Percentiles rank a stretch among this genome's conserved stretches.
Evolutionary conservation across 1,140 invertebrate genomes (phyloP).

Genomic region (Cyphomyrmex costatus): DNA sequence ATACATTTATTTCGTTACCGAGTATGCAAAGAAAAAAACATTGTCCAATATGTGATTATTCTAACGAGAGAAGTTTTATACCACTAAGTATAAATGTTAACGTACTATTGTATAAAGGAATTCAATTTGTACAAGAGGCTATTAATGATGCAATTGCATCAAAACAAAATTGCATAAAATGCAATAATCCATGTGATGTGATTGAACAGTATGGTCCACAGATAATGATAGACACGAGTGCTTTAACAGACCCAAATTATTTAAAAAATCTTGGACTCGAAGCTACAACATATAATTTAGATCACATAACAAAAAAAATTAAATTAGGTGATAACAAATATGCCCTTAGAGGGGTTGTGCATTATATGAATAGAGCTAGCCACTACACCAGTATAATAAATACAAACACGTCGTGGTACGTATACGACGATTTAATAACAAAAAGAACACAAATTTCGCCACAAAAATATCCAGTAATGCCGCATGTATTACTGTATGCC

Average conservation of each 20-base stretch:
- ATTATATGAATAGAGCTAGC: neutral
- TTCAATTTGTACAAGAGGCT: neutral
- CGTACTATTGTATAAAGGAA: neutral
- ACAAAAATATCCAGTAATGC: neutral
- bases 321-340: neutral
- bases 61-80: neutral
- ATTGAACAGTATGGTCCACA: neutral
- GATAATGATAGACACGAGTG: constrained; percentile 1
- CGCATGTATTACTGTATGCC: too few relatives aligned
- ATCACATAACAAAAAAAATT: neutral
- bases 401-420: neutral
- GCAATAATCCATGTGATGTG: neutral
- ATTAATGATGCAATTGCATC: neutral
- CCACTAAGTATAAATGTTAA: neutral
- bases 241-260: neutral
- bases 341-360: neutral
- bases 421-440: neutral
- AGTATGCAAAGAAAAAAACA: neutral
- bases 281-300: neutral
- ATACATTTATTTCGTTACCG: neutral
- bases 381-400: neutral
- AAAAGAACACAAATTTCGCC: neutral
- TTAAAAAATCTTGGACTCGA: neutral
- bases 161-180: neutral
- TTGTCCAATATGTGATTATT: neutral